Conservation (phyloP, 1,140 invertebrate genomes). For the Sitophilus oryzae region DNA sequence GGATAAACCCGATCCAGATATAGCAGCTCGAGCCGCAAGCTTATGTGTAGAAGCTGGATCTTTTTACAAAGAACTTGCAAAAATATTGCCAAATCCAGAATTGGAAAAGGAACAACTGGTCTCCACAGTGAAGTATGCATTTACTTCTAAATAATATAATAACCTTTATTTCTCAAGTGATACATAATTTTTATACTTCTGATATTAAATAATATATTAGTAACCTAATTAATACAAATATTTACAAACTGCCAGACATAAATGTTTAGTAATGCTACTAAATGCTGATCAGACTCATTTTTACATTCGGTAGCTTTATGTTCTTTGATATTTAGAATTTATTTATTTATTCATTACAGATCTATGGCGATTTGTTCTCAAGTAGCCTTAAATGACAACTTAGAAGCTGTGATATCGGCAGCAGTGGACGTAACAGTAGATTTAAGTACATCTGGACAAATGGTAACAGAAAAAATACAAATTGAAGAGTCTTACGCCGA, state of each 20-base stretch:
- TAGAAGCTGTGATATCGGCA: neutral
- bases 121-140: too few relatives aligned
- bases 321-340: neutral
- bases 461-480: neutral
- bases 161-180: too few relatives aligned
- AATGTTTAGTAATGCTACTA: conserved; percentile 1
- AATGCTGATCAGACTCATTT: neutral
- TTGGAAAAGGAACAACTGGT: neutral
- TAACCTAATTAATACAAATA: too few relatives aligned
- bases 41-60: conserved; percentile 1
- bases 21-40: neutral
- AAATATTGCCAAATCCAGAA: neutral
- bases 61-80: neutral
- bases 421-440: neutral
- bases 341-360: conserved; percentile 4
- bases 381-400: conserved; percentile 9
- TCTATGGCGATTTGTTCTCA: conserved; percentile 15
- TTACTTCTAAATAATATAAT: too few relatives aligned
- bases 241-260: too few relatives aligned
- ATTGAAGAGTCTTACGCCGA: conserved; percentile 8
- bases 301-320: neutral
- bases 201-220: too few relatives aligned
- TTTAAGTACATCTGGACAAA: neutral
- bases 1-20: conserved; percentile 4
- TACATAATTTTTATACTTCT: too few relatives aligned